Evolutionary conservation across 2,888 invertebrate species (phyloP).

Genomic region (Acrobasis repandana): DNA sequence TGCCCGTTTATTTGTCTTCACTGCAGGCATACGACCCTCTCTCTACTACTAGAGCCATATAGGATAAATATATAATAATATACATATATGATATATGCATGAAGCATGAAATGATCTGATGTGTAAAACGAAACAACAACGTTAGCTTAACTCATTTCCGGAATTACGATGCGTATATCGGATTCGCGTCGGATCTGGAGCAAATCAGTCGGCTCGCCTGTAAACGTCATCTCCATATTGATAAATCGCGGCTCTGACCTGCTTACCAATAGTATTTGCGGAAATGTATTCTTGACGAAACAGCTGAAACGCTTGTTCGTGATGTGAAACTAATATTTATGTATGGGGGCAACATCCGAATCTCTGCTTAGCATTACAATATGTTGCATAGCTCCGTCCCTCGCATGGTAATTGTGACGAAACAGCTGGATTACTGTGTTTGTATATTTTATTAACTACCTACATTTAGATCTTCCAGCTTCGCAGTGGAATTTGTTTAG

Average conservation of each 20-base stretch:
- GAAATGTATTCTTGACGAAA: constrained; percentile 20
- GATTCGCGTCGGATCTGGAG: constrained; percentile 63
- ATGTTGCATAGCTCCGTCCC: constrained; percentile 15
- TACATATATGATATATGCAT: no score
- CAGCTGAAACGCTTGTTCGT: constrained; percentile 19
- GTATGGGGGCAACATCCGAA: constrained; percentile 23
- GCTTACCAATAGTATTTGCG: constrained; percentile 50
- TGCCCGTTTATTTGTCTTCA: no score
- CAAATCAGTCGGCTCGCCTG: constrained; percentile 62
- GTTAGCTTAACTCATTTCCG: constrained; percentile 32
- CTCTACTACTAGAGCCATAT: no score
- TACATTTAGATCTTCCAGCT: background rate
- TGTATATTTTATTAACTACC: constrained; percentile 7
- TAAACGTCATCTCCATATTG: constrained; percentile 62
- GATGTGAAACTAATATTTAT: constrained; percentile 19
- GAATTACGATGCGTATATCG: constrained; percentile 55
- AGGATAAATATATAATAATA: no score
- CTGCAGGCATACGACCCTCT: no score
- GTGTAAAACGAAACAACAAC: background rate
- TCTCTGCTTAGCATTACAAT: constrained; percentile 13
- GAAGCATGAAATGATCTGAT: no score
- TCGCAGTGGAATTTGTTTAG: background rate
- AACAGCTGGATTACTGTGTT: constrained; percentile 5
- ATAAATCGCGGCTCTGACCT: constrained; percentile 62
- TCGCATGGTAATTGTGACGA: background rate